These are phyloP conservation scores for Hozukius guyotensis DNA, from an alignment of 2,797 vertebrate genomes.

Conservation along the genomic window DNA sequence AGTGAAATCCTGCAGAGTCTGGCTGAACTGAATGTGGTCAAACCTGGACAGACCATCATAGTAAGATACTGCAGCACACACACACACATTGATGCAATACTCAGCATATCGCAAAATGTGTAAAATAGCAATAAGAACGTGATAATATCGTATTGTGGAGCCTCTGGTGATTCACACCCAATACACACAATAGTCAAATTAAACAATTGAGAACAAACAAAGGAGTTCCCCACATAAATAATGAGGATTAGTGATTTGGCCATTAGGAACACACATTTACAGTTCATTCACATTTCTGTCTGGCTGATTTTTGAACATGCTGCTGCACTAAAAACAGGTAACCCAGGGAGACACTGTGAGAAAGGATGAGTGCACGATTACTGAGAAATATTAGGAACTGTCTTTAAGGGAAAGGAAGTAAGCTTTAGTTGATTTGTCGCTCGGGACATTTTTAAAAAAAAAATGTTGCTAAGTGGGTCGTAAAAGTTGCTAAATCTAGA, in stretches of 20 bases:
- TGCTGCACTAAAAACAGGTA: not conserved
- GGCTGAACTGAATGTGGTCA: constrained; percentile 83
- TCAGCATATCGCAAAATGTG: no score
- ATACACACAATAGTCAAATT: not conserved
- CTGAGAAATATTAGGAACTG: not conserved
- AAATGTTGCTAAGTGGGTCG: not conserved
- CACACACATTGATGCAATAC: not conserved
- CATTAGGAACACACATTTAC: not conserved
- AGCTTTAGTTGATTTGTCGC: not conserved
- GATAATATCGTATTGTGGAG: no score
- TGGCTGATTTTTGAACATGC: not conserved
- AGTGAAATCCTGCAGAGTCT: constrained; percentile 83
- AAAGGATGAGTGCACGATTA: not conserved
- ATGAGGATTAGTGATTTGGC: not conserved
- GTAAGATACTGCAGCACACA: constrained; percentile 68
- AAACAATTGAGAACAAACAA: not conserved
- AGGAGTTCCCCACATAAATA: not conserved
- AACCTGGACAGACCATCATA: constrained; percentile 81
- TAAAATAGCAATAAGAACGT: no score
- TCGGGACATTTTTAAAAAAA: not conserved
- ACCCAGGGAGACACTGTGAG: not conserved
- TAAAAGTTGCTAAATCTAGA: not conserved
- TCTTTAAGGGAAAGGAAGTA: not conserved
- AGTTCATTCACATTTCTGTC: not conserved
- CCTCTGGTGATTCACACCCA: no score